Evolutionary conservation across 2,888 invertebrate species (phyloP).

Genomic region (Drosophila flavopinicola): DNA sequence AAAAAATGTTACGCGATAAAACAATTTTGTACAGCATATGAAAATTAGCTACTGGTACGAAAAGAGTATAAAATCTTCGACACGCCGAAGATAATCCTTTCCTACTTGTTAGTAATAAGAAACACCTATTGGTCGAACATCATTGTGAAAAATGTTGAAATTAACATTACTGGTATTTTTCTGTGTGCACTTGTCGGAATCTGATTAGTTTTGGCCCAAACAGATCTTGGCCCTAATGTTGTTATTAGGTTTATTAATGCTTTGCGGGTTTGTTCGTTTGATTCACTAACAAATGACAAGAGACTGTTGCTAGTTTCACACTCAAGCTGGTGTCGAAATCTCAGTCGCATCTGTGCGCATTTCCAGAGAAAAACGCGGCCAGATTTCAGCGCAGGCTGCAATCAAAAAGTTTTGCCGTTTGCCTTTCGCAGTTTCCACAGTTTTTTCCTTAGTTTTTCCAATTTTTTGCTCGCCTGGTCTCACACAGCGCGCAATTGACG

Average conservation of each 20-base stretch:
- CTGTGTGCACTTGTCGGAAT: constrained; percentile 79
- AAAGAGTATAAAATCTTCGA: no score
- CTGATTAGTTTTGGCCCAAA: constrained; percentile 73
- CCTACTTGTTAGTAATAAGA: no score
- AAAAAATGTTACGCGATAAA: no score
- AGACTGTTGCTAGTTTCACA: constrained; percentile 51
- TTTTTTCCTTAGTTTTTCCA: constrained; percentile 24
- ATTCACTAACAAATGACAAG: constrained; percentile 43
- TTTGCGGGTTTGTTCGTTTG: constrained; percentile 50
- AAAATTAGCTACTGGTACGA: no score
- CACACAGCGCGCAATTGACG: constrained; percentile 79
- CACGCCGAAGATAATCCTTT: no score
- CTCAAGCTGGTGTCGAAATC: constrained; percentile 45
- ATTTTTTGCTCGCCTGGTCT: constrained; percentile 46
- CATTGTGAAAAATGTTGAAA: no score
- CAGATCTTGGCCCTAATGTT: constrained; percentile 68
- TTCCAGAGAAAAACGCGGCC: constrained; percentile 64
- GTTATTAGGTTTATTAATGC: constrained; percentile 77
- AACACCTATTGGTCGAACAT: no score
- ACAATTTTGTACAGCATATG: no score
- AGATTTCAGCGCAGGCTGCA: constrained; percentile 45
- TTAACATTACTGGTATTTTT: no score
- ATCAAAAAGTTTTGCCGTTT: constrained; percentile 45
- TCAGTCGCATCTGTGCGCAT: constrained; percentile 43
- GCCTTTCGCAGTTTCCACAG: constrained; percentile 38